Percentiles rank a stretch among this genome's conserved stretches.
Conservation (phyloP, 2,888 invertebrate genomes). For the Minunthozetes semirufus region DNA sequence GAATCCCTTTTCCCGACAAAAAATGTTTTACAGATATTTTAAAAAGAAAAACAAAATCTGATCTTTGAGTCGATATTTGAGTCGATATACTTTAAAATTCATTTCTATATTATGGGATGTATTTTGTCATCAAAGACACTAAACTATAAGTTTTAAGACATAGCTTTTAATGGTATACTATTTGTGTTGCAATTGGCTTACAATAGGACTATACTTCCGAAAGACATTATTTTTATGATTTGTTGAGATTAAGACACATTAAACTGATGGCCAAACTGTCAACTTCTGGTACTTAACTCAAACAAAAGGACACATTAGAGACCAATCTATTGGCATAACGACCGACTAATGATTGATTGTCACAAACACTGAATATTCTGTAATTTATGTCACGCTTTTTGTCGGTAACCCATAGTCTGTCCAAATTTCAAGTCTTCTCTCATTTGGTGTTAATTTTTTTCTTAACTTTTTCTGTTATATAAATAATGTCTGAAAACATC, state of each 20-base stretch:
- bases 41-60: neutral
- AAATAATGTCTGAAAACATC: neutral
- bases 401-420: neutral
- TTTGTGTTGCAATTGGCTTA: neutral
- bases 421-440: neutral
- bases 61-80: neutral
- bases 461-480: neutral
- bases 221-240: slow-evolving; percentile 5
- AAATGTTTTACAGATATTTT: neutral
- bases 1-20: no score
- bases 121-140: neutral
- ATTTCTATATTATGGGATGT: neutral
- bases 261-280: slow-evolving; percentile 12
- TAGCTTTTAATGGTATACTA: neutral
- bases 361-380: neutral
- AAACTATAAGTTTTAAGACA: neutral
- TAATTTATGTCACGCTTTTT: neutral
- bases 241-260: slow-evolving; percentile 26
- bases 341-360: slow-evolving; percentile 11
- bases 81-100: neutral
- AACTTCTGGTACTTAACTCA: neutral
- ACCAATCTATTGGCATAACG: neutral
- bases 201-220: neutral
- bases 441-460: neutral
- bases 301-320: slow-evolving; percentile 16